phyloP scores from a whole-genome alignment of 2,113 vertebrate species.

The Ciconia boyciana region DNA sequence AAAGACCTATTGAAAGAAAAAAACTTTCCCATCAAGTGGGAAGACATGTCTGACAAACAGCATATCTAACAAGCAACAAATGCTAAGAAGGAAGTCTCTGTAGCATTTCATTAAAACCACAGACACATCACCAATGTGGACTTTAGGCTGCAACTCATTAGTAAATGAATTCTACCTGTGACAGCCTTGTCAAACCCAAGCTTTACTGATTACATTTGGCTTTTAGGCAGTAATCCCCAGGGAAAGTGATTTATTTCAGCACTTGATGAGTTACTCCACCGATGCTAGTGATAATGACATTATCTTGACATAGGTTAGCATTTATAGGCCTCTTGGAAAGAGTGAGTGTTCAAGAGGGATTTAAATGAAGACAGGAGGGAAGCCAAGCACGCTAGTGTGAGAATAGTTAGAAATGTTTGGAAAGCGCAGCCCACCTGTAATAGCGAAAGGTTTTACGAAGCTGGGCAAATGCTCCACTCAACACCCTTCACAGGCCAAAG shows the following conservation, averaged over 20 bases:
- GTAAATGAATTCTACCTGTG: conserved; percentile 50
- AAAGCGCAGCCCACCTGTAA: neutral
- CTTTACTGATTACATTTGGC: conserved; percentile 55
- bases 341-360: neutral
- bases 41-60: neutral
- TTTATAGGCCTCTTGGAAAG: conserved; percentile 41
- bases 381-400: neutral
- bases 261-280: conserved; percentile 44
- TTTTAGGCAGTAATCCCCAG: conserved; percentile 52
- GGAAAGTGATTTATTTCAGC: conserved; percentile 60
- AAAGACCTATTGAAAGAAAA: neutral
- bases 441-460: neutral
- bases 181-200: conserved; percentile 48
- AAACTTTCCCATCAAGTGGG: neutral
- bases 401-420: neutral
- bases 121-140: conserved; percentile 7
- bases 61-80: neutral
- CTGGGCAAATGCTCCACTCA: neutral
- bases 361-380: conserved; percentile 15
- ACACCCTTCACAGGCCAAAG: neutral
- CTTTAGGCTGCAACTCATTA: conserved; percentile 47
- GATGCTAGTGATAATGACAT: conserved; percentile 37
- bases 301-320: conserved; percentile 57
- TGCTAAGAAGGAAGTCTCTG: neutral
- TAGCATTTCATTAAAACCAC: neutral